Percentiles rank a stretch among this genome's conserved stretches.
phyloP scores from a whole-genome alignment of 92 coral and sea anemone species.

The Palythoa heliodiscus region DNA sequence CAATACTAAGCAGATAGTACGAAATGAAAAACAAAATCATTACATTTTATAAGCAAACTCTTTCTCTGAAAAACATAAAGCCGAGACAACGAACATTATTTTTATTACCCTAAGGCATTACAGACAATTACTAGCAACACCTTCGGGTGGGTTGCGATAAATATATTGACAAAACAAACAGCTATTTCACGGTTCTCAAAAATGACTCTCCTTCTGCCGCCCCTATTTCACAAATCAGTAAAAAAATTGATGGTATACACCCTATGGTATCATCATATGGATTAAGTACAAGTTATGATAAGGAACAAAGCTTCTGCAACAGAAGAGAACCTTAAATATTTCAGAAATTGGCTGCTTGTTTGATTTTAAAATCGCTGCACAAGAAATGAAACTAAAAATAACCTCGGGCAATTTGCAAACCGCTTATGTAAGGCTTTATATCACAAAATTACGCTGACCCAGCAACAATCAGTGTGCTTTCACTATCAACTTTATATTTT shows the following conservation, averaged over 20 bases:
- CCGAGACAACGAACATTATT: background rate
- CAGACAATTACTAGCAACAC: background rate
- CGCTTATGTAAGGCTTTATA: background rate
- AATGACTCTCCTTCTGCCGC: background rate
- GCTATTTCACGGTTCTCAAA: background rate
- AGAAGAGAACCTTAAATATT: background rate
- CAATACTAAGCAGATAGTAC: slow-evolving; percentile 2
- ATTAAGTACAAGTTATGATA: background rate
- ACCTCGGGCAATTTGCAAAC: background rate
- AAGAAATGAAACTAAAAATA: background rate
- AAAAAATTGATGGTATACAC: background rate
- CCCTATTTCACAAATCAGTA: background rate
- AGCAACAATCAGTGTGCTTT: no score
- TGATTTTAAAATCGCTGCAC: background rate
- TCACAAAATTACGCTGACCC: no score
- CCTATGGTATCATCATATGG: background rate
- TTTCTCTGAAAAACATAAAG: background rate
- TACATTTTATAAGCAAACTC: background rate
- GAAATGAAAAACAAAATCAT: background rate
- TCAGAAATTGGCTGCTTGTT: background rate
- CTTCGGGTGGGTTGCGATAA: background rate
- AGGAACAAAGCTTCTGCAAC: background rate
- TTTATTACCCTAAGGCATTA: background rate
- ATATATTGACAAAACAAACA: background rate
- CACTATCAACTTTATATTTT: no score